Evolutionary conservation across 2,113 vertebrate genomes (phyloP), one percentile per base, ranked within the genome.

Genomic region (Cairina moschata): DNA sequence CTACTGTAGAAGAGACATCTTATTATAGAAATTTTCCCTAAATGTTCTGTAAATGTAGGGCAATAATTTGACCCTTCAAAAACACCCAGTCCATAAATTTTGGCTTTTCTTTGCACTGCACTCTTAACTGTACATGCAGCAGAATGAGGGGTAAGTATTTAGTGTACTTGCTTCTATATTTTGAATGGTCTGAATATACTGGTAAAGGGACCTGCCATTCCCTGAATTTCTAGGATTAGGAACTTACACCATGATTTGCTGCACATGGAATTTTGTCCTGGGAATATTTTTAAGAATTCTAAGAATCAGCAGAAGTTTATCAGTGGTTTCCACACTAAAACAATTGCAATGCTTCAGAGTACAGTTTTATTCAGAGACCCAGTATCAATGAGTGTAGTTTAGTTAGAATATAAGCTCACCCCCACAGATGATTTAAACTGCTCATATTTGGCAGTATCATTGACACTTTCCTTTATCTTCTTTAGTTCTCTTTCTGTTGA

Each of bases 401-500:
- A 78, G 17, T 25, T 34, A 78, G 55, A 89, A 85, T n/a, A 46
- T 13, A 89, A 81, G 75, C 96, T 98, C 88, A 99, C 99, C 98
- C 98, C 98, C 16, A 98, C 44, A 6, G 96, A 95, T 85, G 91
- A 54, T 92, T 98, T 98, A 44, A 98, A 94, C 67, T 98, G 97
- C 48, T 98, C 97, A 58, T 98, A 98, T 95, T 98, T 98, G 83
- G 91, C 46, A 60, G 98, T 95, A 91, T 99, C 97, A 1, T 96
- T 96, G 25, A 97, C 84, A 4, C 71, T 96, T 52, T 96, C 97
- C 73, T 98, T 98, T 90, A 99, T 97, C 52, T 97, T 97, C 91
- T 98, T 98, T 68, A 99, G 93, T 29, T 98, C 97, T 26, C 83
- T 96, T 69, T 98, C 98, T 96, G 98, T 98, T 80, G 98, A 97